Evolutionary conservation across 2,888 invertebrate genomes (phyloP).

Genomic region (Eilema griseolum): DNA sequence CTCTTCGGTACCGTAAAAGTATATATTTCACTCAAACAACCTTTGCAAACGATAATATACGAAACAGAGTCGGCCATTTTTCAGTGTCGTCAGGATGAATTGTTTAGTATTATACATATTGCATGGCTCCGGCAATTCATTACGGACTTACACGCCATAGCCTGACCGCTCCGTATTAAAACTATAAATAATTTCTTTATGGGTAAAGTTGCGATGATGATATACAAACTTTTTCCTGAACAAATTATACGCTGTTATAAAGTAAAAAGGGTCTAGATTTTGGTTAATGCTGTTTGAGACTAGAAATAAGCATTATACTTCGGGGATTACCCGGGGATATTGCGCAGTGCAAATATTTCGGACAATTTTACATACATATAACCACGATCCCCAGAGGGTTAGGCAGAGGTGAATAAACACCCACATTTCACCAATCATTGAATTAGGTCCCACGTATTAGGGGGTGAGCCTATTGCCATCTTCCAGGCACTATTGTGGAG

Average conservation of each 20-base stretch:
- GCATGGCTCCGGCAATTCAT: slow-evolving; percentile 26
- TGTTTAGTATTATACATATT: slow-evolving; percentile 35
- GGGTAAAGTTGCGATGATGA: slow-evolving; percentile 7
- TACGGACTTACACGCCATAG: slow-evolving; percentile 41
- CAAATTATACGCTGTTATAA: neutral
- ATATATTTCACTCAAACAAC: neutral
- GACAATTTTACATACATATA: no score
- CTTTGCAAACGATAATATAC: neutral
- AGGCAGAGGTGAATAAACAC: no score
- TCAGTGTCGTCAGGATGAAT: slow-evolving; percentile 39
- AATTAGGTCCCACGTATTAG: no score
- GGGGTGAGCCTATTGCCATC: no score
- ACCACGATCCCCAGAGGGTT: no score
- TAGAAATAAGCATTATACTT: neutral
- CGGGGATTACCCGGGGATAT: neutral
- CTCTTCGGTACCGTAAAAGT: no score
- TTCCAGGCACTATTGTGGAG: no score
- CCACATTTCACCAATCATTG: no score
- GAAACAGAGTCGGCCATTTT: slow-evolving; percentile 12
- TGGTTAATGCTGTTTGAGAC: neutral
- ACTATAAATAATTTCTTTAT: slow-evolving; percentile 34
- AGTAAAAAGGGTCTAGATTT: neutral
- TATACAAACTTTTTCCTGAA: neutral
- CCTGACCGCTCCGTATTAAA: slow-evolving; percentile 14
- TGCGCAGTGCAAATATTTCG: no score